Evolutionary conservation across 2,888 invertebrate species (phyloP).

Genomic region (Ariolimax columbianus): DNA sequence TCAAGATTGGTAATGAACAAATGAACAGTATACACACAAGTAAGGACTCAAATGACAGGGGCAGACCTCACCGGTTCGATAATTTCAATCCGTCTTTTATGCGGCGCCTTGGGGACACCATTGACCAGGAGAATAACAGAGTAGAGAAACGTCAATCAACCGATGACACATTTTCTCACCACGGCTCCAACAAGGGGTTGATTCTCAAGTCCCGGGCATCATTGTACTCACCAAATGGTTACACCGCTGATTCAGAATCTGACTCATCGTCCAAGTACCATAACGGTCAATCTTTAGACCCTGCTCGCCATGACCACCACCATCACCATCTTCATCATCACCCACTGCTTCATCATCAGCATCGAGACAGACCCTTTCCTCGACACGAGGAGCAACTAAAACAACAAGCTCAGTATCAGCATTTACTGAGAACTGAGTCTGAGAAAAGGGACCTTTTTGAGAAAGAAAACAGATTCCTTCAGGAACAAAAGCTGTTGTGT

Average conservation of each 20-base stretch:
- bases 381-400: conserved; percentile 25
- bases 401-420: conserved; percentile 39
- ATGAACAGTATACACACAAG: conserved; percentile 2
- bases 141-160: not conserved
- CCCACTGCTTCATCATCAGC: not conserved
- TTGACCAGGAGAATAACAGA: not conserved
- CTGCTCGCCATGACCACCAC: conserved; percentile 25
- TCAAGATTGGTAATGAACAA: not conserved
- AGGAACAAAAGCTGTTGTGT: conserved; percentile 52
- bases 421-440: conserved; percentile 41
- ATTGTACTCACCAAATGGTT: conserved; percentile 28
- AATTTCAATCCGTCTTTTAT: not conserved
- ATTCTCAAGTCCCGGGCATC: not conserved
- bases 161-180: not conserved
- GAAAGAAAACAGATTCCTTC: conserved; percentile 54
- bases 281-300: conserved; percentile 20
- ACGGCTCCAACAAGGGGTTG: not conserved
- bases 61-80: not conserved
- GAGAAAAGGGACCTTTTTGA: conserved; percentile 50
- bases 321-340: conserved; percentile 17
- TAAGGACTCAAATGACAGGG: not conserved
- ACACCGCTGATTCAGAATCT: conserved; percentile 56
- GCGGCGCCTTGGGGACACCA: conserved; percentile 12
- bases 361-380: conserved; percentile 34
- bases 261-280: conserved; percentile 53